These are phyloP conservation scores for Bombus picipes DNA, from an alignment of 1,140 invertebrate genomes.

Conservation along the genomic window DNA sequence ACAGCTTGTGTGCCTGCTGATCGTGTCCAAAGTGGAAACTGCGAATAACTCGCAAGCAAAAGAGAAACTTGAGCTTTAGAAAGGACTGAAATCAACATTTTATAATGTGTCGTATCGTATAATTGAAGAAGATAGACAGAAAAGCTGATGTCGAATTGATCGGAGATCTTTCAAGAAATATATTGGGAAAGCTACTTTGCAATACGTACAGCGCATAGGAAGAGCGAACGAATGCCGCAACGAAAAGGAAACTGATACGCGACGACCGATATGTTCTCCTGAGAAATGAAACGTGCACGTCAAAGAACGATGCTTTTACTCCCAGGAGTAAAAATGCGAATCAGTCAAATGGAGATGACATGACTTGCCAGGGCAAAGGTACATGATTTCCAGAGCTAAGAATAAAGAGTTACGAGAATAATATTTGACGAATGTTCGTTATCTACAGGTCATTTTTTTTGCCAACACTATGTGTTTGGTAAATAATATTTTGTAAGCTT, in stretches of 20 bases:
- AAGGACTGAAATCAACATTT: no score
- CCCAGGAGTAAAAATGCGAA: neutral
- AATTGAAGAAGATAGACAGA: no score
- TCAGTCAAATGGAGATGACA: neutral
- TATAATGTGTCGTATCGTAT: no score
- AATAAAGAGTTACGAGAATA: no score
- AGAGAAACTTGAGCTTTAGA: no score
- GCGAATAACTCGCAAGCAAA: no score
- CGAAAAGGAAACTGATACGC: slow-evolving; percentile 11
- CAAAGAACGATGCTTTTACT: slow-evolving; percentile 1
- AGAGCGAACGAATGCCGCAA: neutral
- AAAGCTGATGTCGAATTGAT: neutral
- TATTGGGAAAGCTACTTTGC: neutral
- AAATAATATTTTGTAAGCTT: no score
- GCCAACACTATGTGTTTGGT: no score
- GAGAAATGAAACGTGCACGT: slow-evolving; percentile 12
- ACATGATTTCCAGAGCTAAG: no score
- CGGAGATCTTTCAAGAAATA: neutral
- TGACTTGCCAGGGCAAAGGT: neutral
- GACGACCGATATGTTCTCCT: neutral
- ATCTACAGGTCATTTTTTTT: no score
- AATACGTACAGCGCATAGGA: neutral
- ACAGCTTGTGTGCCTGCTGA: neutral
- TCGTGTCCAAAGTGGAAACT: no score
- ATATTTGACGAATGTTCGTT: no score